phyloP scores from a whole-genome alignment of 2,888 invertebrate species.

The Latrodectus elegans region DNA sequence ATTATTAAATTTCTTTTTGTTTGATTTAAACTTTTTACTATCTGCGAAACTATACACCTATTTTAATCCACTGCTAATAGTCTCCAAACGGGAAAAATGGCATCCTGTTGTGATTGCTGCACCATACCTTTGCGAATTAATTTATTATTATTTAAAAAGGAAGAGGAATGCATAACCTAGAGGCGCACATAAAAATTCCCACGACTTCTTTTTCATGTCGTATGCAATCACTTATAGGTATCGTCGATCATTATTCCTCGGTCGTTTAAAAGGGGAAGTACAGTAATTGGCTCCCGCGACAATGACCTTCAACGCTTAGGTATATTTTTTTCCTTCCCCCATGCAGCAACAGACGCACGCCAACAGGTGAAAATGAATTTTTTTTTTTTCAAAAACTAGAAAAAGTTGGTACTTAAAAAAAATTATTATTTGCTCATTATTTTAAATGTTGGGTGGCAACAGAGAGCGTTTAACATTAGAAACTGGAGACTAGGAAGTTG shows the following conservation, averaged over 20 bases:
- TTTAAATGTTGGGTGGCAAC: too few relatives aligned
- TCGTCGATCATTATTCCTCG: background rate
- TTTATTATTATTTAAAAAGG: slow-evolving; percentile 4
- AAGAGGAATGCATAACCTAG: slow-evolving; percentile 9
- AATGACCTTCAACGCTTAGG: background rate
- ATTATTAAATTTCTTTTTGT: too few relatives aligned
- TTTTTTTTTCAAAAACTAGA: background rate
- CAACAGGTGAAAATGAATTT: background rate
- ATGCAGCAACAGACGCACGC: background rate
- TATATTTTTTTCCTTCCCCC: background rate
- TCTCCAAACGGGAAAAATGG: background rate
- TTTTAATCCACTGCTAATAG: background rate
- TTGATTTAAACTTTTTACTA: background rate
- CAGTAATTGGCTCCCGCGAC: background rate
- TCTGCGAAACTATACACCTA: background rate
- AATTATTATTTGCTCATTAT: too few relatives aligned
- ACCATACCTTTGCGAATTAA: background rate
- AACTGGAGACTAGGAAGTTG: too few relatives aligned
- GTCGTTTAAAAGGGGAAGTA: slow-evolving; percentile 1
- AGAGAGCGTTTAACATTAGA: too few relatives aligned
- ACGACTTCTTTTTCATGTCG: background rate
- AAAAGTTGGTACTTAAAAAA: too few relatives aligned
- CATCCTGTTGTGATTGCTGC: background rate
- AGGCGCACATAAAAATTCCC: background rate
- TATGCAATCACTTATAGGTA: background rate